Base-by-base conservation (phyloP, 2,113 vertebrate genomes). In the Clarias magur region DNA sequence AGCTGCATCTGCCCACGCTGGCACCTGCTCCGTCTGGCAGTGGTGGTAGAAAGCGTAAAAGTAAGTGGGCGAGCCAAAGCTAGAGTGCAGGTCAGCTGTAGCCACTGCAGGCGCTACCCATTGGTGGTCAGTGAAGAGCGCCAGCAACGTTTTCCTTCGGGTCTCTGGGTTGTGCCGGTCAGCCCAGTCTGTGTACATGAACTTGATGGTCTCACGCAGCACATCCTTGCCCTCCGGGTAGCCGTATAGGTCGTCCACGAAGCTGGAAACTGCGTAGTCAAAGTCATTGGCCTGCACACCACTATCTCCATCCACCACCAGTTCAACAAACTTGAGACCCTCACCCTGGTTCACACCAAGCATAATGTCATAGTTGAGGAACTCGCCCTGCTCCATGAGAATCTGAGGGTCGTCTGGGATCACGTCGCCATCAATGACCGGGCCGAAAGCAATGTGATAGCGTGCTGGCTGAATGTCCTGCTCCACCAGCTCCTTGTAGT, bases 41-140 rank as follows among this genome's bases (percentile, higher is more conserved):
- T 99, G 98, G 93, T 99, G 98, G 94, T 99, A 99, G 94, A 99
- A 99, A 92, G 98, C 98, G 91, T 99, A 99, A 91, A 99, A 99
- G 92, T 99, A 99, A 0, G 98, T 99, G 7, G 98, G 98, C 0
- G 98, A 99, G 65, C 98, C 98, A 88, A 99, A 99, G 94, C 98
- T 98, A 3, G 98, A 99, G 93, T 99, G 98, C 87, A 99, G 97
- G 92, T 99, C 98, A 25, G 98, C 98, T n/a, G 98, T 99, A 54
- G 98, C 98, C 48, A 99, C 96, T 48, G 98, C 98, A 34, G 98
- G 98, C 54, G 98, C 98, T 88, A 99, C 98, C 98, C 98, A 99
- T 91, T 99, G 98, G 92, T 99, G 98, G 90, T 99, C 98, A 0
- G 98, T 99, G 88, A 99, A 99, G 88, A 99, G 95, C 65, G 98